phyloP scores from a whole-genome alignment of 2,113 vertebrate species.

The Platichthys stellatus region DNA sequence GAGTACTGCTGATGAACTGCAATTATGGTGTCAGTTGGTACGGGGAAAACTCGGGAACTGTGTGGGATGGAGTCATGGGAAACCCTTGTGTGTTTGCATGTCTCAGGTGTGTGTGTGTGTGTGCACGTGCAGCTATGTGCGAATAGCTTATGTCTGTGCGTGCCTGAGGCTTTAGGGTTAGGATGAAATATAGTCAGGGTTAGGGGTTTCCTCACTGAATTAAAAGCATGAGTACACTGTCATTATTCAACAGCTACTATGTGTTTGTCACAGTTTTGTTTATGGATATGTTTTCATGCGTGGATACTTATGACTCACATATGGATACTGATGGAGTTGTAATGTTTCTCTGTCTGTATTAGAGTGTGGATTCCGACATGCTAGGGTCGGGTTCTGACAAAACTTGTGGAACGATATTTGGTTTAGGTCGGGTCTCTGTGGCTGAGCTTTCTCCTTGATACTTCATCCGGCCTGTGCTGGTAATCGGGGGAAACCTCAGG shows the following conservation, averaged over 20 bases:
- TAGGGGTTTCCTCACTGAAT: neutral
- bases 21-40: constrained; percentile 40
- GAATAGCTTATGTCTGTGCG: neutral
- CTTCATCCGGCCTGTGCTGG: too few species aligned
- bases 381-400: too few species aligned
- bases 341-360: neutral
- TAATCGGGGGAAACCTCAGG: too few species aligned
- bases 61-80: constrained; percentile 39
- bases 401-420: too few species aligned
- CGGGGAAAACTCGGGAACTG: constrained; percentile 7
- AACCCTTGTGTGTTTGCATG: constrained; percentile 17
- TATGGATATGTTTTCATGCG: neutral
- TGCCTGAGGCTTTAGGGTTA: neutral
- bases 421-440: too few species aligned
- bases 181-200: neutral
- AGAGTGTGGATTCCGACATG: too few species aligned
- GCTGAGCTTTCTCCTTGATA: too few species aligned
- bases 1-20: constrained; percentile 32
- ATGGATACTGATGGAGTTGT: neutral
- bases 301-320: too few species aligned
- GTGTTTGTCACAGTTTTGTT: neutral
- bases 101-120: constrained; percentile 7
- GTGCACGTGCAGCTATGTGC: constrained; percentile 3
- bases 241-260: neutral
- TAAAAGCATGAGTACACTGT: neutral